These are phyloP conservation scores for Epizoanthus stellaris DNA, from an alignment of 92 coral and sea anemone species.

Conservation along the genomic window DNA sequence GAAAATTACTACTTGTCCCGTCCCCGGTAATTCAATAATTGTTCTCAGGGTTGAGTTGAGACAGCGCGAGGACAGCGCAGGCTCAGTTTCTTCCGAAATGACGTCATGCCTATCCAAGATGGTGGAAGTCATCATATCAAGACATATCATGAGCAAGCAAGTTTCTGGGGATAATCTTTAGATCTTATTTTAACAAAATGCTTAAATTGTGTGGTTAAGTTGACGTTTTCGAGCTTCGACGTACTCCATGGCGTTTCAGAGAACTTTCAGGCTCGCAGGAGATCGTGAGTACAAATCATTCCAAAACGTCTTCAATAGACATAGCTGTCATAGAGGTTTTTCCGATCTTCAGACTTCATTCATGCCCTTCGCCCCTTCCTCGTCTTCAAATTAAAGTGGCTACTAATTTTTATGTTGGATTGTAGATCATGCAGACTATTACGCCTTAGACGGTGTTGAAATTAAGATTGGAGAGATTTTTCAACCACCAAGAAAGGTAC, in stretches of 20 bases:
- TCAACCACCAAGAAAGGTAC: slow-evolving; percentile 94
- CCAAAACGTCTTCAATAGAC: neutral
- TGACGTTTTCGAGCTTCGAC: neutral
- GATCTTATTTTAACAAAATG: neutral
- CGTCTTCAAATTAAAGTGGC: slow-evolving; percentile 1
- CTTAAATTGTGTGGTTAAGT: neutral
- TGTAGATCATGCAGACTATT: slow-evolving; percentile 86
- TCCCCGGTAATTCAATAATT: no score
- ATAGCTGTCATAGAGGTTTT: neutral
- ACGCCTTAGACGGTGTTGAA: slow-evolving; percentile 90
- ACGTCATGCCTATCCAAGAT: slow-evolving; percentile 45
- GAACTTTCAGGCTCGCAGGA: slow-evolving; percentile 42
- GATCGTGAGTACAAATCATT: slow-evolving; percentile 20
- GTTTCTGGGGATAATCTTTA: slow-evolving; percentile 33
- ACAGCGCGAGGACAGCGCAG: slow-evolving; percentile 11
- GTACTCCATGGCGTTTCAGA: slow-evolving; percentile 31
- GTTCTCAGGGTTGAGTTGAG: neutral
- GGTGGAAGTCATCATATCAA: slow-evolving; percentile 35
- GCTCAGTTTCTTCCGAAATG: slow-evolving; percentile 15
- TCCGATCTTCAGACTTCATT: neutral
- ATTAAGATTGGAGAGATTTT: slow-evolving; percentile 91
- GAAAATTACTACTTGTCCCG: no score
- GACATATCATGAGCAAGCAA: slow-evolving; percentile 36
- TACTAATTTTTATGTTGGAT: neutral
- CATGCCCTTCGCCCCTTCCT: neutral